Conservation (phyloP, 2,888 invertebrate species). For the Acanthosepion pharaonis region DNA sequence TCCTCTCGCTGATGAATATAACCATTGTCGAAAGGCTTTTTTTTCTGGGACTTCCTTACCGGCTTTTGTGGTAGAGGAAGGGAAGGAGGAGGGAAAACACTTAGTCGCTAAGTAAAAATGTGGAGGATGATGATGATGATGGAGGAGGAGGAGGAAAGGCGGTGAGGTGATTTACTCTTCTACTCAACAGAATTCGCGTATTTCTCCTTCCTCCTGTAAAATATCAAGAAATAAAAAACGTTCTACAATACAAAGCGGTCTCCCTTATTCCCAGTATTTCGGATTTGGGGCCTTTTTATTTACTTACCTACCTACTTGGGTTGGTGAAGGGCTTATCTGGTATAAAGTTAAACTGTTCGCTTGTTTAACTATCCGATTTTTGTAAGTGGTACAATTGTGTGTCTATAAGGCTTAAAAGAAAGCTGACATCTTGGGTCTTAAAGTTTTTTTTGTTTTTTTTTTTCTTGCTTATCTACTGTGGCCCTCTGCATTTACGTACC, state of each 20-base stretch:
- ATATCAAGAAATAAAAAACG: neutral
- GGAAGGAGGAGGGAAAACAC: neutral
- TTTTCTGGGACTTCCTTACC: neutral
- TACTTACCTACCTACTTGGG: no score
- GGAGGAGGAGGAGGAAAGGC: neutral
- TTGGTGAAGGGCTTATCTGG: no score
- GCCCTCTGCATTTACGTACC: neutral
- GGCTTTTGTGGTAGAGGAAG: neutral
- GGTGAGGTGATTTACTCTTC: neutral
- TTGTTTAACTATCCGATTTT: no score
- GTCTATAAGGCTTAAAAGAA: no score
- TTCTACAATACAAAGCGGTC: no score
- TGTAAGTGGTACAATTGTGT: no score
- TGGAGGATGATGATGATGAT: neutral
- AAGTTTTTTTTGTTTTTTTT: neutral
- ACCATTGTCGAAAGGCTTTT: neutral
- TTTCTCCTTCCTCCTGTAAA: neutral
- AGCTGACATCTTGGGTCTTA: no score
- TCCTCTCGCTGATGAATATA: neutral
- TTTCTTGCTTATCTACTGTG: neutral
- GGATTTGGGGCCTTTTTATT: no score
- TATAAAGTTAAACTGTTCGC: no score
- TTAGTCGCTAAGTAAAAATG: slow-evolving; percentile 9
- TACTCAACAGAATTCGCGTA: neutral
- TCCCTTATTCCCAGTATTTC: no score